These are phyloP conservation scores for Syrrhaptes paradoxus DNA, from an alignment of 2,113 vertebrate species.

Conservation along the genomic window DNA sequence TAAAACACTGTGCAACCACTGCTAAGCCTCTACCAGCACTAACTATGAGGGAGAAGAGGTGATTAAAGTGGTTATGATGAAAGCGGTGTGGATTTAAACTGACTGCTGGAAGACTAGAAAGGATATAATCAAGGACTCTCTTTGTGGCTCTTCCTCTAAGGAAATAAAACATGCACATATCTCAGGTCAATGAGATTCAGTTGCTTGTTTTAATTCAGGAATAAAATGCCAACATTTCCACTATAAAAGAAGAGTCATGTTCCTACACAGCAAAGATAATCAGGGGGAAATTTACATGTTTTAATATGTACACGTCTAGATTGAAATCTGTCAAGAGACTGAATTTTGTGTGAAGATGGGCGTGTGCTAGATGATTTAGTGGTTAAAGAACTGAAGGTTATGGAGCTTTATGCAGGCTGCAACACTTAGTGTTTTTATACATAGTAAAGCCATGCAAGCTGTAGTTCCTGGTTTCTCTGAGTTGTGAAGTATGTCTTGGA, in stretches of 20 bases:
- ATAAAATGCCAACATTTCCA: background rate
- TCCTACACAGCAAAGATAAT: background rate
- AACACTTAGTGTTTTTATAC: background rate
- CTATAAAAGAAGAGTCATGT: background rate
- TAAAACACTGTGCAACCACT: background rate
- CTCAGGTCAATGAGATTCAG: background rate
- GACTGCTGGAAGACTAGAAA: background rate
- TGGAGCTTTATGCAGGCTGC: background rate
- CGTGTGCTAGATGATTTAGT: background rate
- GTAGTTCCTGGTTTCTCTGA: background rate
- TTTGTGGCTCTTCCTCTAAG: background rate
- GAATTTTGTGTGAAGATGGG: background rate
- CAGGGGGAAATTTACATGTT: background rate
- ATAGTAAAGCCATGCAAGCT: background rate
- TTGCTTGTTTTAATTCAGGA: background rate
- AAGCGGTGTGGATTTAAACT: background rate
- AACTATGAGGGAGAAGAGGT: background rate
- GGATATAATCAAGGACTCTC: accelerated
- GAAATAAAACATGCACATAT: background rate
- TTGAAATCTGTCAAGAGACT: background rate
- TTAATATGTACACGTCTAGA: background rate
- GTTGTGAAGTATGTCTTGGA: background rate
- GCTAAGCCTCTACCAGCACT: background rate
- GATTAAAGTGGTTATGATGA: background rate
- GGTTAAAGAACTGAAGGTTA: background rate